A percentile compares a stretch with the other conserved stretches of the same genome.
These are phyloP conservation scores for Sebastes matsubarae DNA, from an alignment of 2,797 vertebrate genomes.

Conservation along the genomic window DNA sequence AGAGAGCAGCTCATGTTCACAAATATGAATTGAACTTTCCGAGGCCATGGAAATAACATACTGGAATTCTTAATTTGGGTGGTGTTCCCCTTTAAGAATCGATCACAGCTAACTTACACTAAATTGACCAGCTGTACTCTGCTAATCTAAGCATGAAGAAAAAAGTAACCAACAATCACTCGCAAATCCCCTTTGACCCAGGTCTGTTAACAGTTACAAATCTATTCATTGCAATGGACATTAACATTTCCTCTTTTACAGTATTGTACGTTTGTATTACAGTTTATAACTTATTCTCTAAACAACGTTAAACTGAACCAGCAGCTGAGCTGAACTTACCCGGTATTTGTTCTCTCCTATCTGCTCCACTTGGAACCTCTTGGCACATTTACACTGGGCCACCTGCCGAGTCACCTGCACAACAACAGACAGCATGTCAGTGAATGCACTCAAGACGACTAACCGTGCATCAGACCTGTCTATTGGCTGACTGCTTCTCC, in stretches of 20 bases:
- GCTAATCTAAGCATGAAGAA: neutral
- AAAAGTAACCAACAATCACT: neutral
- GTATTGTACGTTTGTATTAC: neutral
- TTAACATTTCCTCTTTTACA: neutral
- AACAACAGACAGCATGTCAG: neutral
- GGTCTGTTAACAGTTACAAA: neutral
- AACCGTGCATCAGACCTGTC: neutral
- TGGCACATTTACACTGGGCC: slow-evolving; percentile 98
- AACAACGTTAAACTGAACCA: neutral
- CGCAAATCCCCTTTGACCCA: slow-evolving; percentile 11
- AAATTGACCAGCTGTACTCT: neutral
- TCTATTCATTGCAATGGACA: neutral
- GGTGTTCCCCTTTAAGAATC: neutral
- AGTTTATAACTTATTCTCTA: neutral
- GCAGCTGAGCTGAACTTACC: slow-evolving; percentile 81
- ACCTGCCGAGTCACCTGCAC: slow-evolving; percentile 97
- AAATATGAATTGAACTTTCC: too few relatives aligned
- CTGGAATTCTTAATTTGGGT: too few relatives aligned
- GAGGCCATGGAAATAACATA: too few relatives aligned
- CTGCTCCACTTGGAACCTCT: slow-evolving; percentile 99
- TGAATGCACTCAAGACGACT: neutral
- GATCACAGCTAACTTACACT: neutral
- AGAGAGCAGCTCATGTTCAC: too few relatives aligned
- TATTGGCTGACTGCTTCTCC: neutral
- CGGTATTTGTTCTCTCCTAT: slow-evolving; percentile 99